phyloP scores from a whole-genome alignment of 2,797 vertebrate species.

The Echeneis naucrates region DNA sequence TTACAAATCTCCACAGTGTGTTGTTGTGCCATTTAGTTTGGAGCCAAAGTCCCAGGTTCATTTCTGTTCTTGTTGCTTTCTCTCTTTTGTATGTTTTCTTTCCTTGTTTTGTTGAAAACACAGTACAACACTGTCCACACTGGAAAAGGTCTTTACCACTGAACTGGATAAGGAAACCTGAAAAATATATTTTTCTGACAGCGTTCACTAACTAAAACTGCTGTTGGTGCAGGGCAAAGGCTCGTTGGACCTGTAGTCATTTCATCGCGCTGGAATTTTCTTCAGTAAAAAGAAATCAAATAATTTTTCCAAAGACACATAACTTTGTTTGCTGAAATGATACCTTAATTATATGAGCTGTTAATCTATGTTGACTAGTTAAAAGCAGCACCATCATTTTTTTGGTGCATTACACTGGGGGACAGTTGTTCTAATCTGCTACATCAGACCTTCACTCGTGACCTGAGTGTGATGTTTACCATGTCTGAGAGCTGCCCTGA shows the following conservation, averaged over 20 bases:
- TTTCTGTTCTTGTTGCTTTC: background rate
- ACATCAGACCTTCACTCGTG: too few relatives aligned
- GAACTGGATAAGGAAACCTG: background rate
- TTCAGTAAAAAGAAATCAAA: constrained; percentile 5
- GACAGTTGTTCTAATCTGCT: background rate
- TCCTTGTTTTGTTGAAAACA: constrained; percentile 10
- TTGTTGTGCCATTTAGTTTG: constrained; percentile 15
- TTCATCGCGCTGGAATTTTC: constrained; percentile 3
- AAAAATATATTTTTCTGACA: background rate
- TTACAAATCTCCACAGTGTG: background rate
- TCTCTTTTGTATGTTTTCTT: constrained; percentile 7
- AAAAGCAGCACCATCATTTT: background rate
- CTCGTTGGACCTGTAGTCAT: background rate
- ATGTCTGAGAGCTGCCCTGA: background rate
- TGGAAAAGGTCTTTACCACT: background rate
- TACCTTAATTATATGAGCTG: background rate
- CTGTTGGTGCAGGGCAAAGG: background rate
- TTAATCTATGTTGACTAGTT: constrained; percentile 3
- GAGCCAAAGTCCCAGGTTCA: background rate
- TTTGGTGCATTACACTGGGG: constrained; percentile 10
- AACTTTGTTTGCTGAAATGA: constrained; percentile 23
- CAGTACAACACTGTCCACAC: background rate
- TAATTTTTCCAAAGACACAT: constrained; percentile 43
- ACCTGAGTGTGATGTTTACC: constrained; percentile 38
- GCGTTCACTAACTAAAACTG: background rate